A percentile compares a stretch with the other conserved stretches of the same genome.
phyloP scores from a whole-genome alignment of 2,113 vertebrate genomes.

The Clarias gariepinus region DNA sequence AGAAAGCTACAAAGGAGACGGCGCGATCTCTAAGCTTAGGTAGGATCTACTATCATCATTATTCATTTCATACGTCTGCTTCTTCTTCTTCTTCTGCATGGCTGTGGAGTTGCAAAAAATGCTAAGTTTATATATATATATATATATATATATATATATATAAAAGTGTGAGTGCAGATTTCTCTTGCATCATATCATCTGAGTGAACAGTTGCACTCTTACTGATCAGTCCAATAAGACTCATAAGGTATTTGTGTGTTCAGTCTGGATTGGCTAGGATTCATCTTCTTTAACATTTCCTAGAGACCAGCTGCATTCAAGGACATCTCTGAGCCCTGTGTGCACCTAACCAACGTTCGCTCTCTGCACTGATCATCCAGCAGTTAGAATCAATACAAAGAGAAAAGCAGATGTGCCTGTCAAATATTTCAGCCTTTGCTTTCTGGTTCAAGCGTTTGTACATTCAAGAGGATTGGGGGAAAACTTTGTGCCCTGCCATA shows the following conservation, averaged over 20 bases:
- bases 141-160: not conserved
- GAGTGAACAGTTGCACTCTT: not conserved
- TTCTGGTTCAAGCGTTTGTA: not conserved
- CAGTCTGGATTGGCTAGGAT: not conserved
- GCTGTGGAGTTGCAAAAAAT: not conserved
- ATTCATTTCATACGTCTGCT: not conserved
- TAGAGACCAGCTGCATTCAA: not conserved
- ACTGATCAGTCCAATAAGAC: not conserved
- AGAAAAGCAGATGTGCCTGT: not conserved
- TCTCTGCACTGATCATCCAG: not conserved
- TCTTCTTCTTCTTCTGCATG: not conserved
- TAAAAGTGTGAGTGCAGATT: not conserved
- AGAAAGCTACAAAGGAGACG: conserved; percentile 50
- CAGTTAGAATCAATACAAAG: not conserved
- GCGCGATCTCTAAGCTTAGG: conserved; percentile 64
- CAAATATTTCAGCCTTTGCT: not conserved
- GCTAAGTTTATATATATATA: not conserved
- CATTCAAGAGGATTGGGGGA: not conserved
- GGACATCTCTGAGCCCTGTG: not conserved
- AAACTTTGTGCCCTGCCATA: not conserved
- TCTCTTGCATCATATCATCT: not conserved
- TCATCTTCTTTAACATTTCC: not conserved
- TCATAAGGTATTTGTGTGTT: not conserved
- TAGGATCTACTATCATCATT: conserved; percentile 54
- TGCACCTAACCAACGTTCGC: not conserved